Conservation (phyloP, 1,140 invertebrate genomes). For the Lordiphosa mommai region DNA sequence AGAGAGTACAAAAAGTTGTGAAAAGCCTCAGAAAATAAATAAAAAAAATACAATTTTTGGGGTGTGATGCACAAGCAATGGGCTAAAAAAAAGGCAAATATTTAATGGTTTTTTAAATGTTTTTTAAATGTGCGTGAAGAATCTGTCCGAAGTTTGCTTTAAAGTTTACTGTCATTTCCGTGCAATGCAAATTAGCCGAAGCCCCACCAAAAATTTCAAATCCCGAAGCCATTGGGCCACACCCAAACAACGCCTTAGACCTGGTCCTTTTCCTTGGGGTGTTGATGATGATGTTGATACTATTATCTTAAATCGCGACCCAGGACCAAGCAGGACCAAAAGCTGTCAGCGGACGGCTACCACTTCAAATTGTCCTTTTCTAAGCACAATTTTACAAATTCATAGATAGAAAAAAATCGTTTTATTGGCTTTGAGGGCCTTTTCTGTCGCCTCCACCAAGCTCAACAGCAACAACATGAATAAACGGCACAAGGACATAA, state of each 20-base stretch:
- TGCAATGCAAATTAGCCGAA: conserved; percentile 65
- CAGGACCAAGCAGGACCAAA: conserved; percentile 19
- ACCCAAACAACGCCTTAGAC: conserved; percentile 56
- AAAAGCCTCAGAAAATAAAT: conserved; percentile 41
- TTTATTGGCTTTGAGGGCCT: conserved; percentile 79
- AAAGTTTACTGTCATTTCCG: conserved; percentile 42
- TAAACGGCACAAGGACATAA: conserved; percentile 57
- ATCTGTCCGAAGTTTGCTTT: conserved; percentile 55
- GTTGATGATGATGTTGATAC: conserved; percentile 79
- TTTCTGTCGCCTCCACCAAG: conserved; percentile 61
- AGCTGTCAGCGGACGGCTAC: conserved; percentile 57
- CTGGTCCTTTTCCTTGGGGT: conserved; percentile 31
- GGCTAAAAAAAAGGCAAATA: conserved; percentile 24
- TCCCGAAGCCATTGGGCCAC: conserved; percentile 40
- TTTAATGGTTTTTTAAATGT: conserved; percentile 79
- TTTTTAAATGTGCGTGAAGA: conserved; percentile 78
- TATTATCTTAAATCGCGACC: conserved; percentile 77
- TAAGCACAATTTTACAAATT: conserved; percentile 61
- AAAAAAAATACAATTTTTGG: conserved; percentile 36
- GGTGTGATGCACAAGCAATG: conserved; percentile 43
- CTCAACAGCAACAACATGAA: conserved; percentile 38
- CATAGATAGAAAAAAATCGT: conserved; percentile 76
- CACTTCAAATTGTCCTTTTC: conserved; percentile 66
- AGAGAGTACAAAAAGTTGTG: conserved; percentile 52
- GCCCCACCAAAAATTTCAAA: conserved; percentile 19